These are phyloP conservation scores for western clawed frog (Xenopus tropicalis) DNA, from an alignment of 2,113 vertebrate genomes.

Conservation along the genomic window UCB_Xtro_10.0 CM004443.2:144801001-144801500, in stretches of 20 bases:
- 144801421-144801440: no score
- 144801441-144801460: no score
- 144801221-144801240: background rate
- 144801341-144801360: background rate
- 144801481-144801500: no score
- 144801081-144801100: no score
- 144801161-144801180: background rate
- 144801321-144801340: constrained; percentile 11
- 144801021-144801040: no score
- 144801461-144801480: no score
- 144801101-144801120: no score
- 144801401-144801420: background rate
- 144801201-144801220: background rate
- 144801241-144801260: constrained; percentile 14
- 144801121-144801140: no score
- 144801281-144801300: background rate
- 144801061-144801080: no score
- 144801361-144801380: background rate
- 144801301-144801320: background rate
- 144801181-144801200: background rate
- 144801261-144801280: background rate
- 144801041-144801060: no score
- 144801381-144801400: background rate
- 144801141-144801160: no score
- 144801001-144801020: no score